Percentiles rank a stretch among this genome's conserved stretches.
phyloP scores from a whole-genome alignment of 1,140 invertebrate species.

The Planococcus citri region DNA sequence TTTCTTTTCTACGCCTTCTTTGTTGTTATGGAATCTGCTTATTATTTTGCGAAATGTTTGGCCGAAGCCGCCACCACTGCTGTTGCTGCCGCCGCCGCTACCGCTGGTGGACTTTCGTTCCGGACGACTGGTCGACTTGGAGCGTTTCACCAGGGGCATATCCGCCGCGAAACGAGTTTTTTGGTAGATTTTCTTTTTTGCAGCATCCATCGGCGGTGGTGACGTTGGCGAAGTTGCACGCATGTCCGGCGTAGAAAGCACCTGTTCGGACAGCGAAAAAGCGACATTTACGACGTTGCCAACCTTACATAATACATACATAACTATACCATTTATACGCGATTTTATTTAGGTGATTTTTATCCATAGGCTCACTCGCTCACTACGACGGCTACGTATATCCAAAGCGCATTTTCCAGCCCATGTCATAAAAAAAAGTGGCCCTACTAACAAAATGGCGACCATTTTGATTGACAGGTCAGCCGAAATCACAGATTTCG shows the following conservation, averaged over 20 bases:
- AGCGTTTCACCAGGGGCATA: slow-evolving; percentile 31
- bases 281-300: not conserved
- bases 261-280: too few species aligned
- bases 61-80: slow-evolving; percentile 36
- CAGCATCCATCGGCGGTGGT: slow-evolving; percentile 13
- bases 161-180: slow-evolving; percentile 51
- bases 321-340: too few species aligned
- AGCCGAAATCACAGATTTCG: too few species aligned
- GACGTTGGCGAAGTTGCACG: slow-evolving; percentile 27
- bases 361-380: too few species aligned
- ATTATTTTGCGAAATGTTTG: slow-evolving; percentile 60
- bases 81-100: too few species aligned
- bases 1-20: slow-evolving; percentile 22
- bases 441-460: too few species aligned
- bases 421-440: too few species aligned
- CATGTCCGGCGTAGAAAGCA: slow-evolving; percentile 29
- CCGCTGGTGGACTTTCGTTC: slow-evolving; percentile 29
- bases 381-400: too few species aligned
- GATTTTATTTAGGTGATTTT: too few species aligned
- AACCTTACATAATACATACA: too few species aligned
- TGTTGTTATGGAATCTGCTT: slow-evolving; percentile 52
- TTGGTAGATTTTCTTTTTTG: slow-evolving; percentile 44
- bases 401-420: too few species aligned
- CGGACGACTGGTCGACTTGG: slow-evolving; percentile 19
- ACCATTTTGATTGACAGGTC: too few species aligned